phyloP scores from a whole-genome alignment of 2,797 vertebrate genomes.

The Pantherophis vulpinus region DNA sequence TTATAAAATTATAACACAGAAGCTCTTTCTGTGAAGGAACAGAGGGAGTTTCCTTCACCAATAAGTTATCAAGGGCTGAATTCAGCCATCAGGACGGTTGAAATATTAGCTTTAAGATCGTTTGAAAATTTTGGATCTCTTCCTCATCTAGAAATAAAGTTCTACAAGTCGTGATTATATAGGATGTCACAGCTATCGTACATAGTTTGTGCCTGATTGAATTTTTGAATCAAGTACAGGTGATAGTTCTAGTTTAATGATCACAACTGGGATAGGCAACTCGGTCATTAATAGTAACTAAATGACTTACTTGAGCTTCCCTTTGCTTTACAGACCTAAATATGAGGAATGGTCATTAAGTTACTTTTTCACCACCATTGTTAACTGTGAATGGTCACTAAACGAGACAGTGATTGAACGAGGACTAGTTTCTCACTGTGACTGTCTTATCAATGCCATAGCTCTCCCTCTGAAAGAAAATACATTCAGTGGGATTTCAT shows the following conservation, averaged over 20 bases:
- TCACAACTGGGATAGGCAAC: neutral
- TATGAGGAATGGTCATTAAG: neutral
- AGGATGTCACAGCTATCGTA: neutral
- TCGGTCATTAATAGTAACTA: neutral
- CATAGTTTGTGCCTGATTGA: neutral
- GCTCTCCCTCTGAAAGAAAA: neutral
- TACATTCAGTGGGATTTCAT: neutral
- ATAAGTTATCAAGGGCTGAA: neutral
- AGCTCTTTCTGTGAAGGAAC: neutral
- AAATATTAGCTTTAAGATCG: neutral
- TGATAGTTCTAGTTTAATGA: neutral
- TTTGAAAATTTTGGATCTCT: neutral
- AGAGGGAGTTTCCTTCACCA: neutral
- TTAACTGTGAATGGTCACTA: neutral
- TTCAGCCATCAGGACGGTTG: neutral
- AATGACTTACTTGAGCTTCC: neutral
- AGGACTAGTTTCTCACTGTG: neutral
- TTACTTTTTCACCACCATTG: neutral
- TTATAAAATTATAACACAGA: neutral
- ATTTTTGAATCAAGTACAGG: neutral
- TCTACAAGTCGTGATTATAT: neutral
- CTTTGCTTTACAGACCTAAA: neutral
- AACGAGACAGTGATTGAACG: neutral
- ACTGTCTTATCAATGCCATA: neutral
- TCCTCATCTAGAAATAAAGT: neutral